Percentiles rank a stretch among this genome's conserved stretches.
Conservation (phyloP, 2,888 invertebrate genomes). For the Trachelus stipa region DNA sequence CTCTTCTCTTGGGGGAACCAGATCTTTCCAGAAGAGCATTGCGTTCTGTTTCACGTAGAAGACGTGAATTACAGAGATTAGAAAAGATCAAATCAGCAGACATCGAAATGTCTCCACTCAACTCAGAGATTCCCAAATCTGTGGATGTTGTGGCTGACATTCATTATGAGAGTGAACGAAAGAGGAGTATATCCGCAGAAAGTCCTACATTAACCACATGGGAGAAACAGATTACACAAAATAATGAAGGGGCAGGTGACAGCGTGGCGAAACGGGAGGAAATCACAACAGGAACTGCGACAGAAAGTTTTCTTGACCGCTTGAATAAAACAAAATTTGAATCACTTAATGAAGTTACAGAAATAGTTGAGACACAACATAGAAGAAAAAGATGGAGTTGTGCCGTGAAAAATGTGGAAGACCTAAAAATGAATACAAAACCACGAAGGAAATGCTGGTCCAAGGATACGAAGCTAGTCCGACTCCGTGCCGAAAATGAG, state of each 20-base stretch:
- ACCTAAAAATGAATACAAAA: conserved; percentile 18
- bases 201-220: neutral
- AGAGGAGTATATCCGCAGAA: neutral
- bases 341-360: neutral
- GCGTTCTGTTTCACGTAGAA: neutral
- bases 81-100: conserved; percentile 22
- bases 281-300: conserved; percentile 25
- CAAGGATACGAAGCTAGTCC: conserved; percentile 40
- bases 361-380: neutral
- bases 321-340: neutral
- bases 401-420: neutral
- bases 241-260: neutral
- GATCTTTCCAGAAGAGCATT: too few relatives aligned
- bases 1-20: too few relatives aligned
- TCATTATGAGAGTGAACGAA: conserved; percentile 33
- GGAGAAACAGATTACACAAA: neutral
- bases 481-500: conserved; percentile 6
- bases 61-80: neutral
- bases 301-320: neutral
- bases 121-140: conserved; percentile 16
- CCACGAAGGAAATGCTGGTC: conserved; percentile 52
- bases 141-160: conserved; percentile 50
- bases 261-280: conserved; percentile 26
- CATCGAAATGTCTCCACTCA: conserved; percentile 14
- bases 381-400: neutral